Base-by-base conservation (phyloP, 2,888 invertebrate species). In the Deilephila porcellus region DNA sequence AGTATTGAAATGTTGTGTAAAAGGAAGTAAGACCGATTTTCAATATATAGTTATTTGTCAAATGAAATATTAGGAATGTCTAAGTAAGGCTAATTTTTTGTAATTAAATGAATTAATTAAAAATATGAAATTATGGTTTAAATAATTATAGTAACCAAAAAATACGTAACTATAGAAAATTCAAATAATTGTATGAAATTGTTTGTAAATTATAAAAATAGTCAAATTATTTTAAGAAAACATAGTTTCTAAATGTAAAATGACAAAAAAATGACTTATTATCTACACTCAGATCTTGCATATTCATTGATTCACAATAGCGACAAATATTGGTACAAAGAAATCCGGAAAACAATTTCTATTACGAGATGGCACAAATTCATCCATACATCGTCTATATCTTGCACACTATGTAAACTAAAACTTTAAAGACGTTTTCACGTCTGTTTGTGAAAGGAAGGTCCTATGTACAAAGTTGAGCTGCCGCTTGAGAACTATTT, bases 321-420 rank as follows among this genome's bases (percentile, higher is more conserved):
- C 67, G 52, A 25, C 45, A 67, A 52, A 67, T 45, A 67, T 52
- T 67, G 20, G 20, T 8, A 67, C 64, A 67, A 37, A 52, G 32
- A 34, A 34, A 19, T 34, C 37, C 17, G 64, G 20, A 67, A 25
- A 67, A 25, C 45, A 11, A n/a, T 20, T 67, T 25, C 64, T 45
- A 45, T 37, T 20, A 25, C 20, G 25, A 67, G 67, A 67, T 67
- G 67, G 67, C 67, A 67, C 67, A 29, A 52, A 67, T 37, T 52
- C 20, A 67, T 67, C 45, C 67, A 52, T 52, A 45, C 67, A 67
- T 67, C 67, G 45, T 20, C 67, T 67, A 67, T 67, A 25, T 45
- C 14, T 45, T 64, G 64, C 64, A 20, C 37, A n/a, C 45, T 64
- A 67, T 45, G 32, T 37, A 34, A 67, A 67, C 67, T 67, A 34